Percentiles rank a stretch among this genome's conserved stretches.
phyloP scores from a whole-genome alignment of 2,113 vertebrate species.

The Alouatta palliata region DNA sequence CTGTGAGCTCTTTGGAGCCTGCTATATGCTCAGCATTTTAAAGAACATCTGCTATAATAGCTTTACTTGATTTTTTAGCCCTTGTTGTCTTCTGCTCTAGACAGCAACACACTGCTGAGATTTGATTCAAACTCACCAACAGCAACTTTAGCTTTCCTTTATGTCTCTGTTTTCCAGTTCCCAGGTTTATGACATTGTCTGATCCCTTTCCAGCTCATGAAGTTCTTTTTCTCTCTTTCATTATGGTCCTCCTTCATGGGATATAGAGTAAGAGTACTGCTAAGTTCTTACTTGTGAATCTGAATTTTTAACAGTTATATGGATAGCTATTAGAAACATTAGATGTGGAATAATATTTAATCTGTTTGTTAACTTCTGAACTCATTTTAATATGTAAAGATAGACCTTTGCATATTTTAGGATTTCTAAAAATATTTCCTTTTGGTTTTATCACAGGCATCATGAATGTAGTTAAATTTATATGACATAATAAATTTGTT shows the following conservation, averaged over 20 bases:
- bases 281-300: neutral
- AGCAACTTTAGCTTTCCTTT: constrained; percentile 60
- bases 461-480: neutral
- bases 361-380: constrained; percentile 30
- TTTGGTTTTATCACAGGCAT: neutral
- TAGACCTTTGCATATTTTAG: neutral
- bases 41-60: neutral
- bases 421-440: neutral
- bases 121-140: constrained; percentile 61
- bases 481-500: neutral
- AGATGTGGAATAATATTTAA: constrained; percentile 57
- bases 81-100: constrained; percentile 64
- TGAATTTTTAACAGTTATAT: constrained; percentile 48
- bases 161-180: constrained; percentile 48
- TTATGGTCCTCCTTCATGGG: constrained; percentile 34
- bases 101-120: constrained; percentile 39
- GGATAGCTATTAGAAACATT: constrained; percentile 52
- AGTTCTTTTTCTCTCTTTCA: neutral
- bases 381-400: constrained; percentile 47
- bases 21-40: neutral
- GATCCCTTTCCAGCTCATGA: constrained; percentile 57
- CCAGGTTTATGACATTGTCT: constrained; percentile 25
- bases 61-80: constrained; percentile 68
- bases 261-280: constrained; percentile 53
- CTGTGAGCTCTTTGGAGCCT: neutral